Evolutionary conservation across 2,797 vertebrate genomes (phyloP).

Genomic region (Sebastes paucispinis): DNA sequence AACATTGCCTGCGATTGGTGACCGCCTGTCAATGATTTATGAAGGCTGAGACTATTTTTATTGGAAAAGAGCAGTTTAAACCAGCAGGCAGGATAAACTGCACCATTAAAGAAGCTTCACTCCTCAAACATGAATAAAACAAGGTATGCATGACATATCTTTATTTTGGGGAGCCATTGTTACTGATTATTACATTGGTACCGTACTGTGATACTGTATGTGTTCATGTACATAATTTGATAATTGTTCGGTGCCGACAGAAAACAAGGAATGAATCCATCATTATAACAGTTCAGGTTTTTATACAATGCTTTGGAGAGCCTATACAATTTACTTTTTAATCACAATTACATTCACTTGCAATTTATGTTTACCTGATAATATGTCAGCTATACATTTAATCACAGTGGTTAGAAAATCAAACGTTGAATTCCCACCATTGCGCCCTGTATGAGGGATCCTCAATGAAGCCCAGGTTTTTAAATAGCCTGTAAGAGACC

Average conservation of each 20-base stretch:
- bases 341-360: neutral
- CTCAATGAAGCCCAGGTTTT: slow-evolving; percentile 71
- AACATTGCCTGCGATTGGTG: neutral
- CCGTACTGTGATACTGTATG: no score
- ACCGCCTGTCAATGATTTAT: neutral
- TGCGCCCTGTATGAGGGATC: slow-evolving; percentile 63
- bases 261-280: no score
- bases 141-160: no score
- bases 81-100: fast-evolving
- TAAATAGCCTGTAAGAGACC: slow-evolving; percentile 68
- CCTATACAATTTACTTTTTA: neutral
- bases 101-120: neutral
- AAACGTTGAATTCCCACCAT: slow-evolving; percentile 61
- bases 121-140: slow-evolving; percentile 22
- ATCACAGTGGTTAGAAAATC: neutral
- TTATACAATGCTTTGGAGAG: neutral
- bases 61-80: neutral
- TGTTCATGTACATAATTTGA: no score
- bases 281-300: neutral
- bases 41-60: neutral
- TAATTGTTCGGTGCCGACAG: no score
- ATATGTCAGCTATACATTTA: neutral
- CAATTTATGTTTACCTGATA: neutral
- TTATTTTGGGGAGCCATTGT: no score
- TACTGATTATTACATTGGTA: no score